Base-by-base conservation (phyloP, 2,797 vertebrate species). In the Carapus acus region DNA sequence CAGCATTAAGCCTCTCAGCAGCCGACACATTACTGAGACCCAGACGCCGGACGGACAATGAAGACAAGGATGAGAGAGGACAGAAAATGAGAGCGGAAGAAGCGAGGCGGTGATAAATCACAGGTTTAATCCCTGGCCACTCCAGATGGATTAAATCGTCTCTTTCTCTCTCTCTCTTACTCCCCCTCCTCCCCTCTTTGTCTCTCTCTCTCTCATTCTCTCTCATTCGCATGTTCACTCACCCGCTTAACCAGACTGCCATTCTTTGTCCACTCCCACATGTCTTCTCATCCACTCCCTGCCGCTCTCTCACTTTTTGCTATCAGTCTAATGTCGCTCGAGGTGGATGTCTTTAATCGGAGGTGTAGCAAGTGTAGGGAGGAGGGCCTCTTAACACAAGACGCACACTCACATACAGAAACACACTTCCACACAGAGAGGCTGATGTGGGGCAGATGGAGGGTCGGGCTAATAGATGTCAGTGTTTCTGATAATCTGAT, bases 91-190 rank as follows among this genome's bases (percentile, higher is more conserved):
- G 59, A 79, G 69, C 4, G 33, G 74, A 78, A 73, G 77, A 69
- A 72, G 57, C 1, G 19, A 69, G 61, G 53, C 74, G 43, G 69
- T 65, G 84, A 84, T 78, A 82, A 83, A 84, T 80, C 54, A 21
- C 44, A 49, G 68, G 70, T 76, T 73, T 88, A 88, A 88, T 88
- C 85, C 79, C 3, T 4, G 61, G 74, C 68, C 67, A 78, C 82
- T 82, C 80, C 74, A 70, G 73, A 77, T 59, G 82, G 81, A 86
- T 87, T 88, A 84, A 79, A 77, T 78, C 69, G 61, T 82, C 71
- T 71, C 67, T 53, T 3, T 37, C 65, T 49, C 24, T 27, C 24
- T 27, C 24, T 27, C 24, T 27, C 24, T 27, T n/a, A n/a, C 65
- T 49, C 24, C 9, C 24, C 9, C 24, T 27, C 24, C 9, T 9